Base-by-base conservation (phyloP, 2,797 vertebrate genomes). In the Falco rusticolus region DNA sequence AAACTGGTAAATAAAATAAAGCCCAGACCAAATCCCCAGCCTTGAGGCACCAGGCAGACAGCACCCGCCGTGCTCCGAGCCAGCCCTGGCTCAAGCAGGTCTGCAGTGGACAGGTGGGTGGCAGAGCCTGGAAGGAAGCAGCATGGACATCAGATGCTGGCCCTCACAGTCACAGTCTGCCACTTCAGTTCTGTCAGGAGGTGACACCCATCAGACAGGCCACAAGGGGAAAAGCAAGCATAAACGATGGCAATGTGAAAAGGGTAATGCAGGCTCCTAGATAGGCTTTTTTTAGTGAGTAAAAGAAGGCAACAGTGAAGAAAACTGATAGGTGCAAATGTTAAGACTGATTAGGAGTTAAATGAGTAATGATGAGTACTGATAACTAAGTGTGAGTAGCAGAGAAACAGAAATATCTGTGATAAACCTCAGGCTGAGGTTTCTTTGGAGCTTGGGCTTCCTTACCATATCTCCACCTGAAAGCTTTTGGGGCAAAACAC, bases 151-250 rank as follows among this genome's bases (percentile, higher is more conserved):
- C 22, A 33, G 53, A 14, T n/a, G 28, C 43, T 70, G 5, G 3
- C 15, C 13, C 20, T 57, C 14, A 13, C 1, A 0, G 16, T 57
- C 14, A 13, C 1, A 0, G 31, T 31, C 33, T 69, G 51, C 37
- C 18, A 37, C 64, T 71, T 76, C 22, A 13, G 2, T 70, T 87
- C 57, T 19, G 37, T 59, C 29, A 65, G 59, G 45, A 37, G 64
- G 25, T 71, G 21, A 87, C 39, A 37, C 64, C 64, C 45, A 41
- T 41, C 51, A 53, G 51, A 59, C 15, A 82, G 29, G 18, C 37
- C 26, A 70, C 17, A 39, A 84, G 22, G 31, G 11, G 29, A 26
- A 48, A 90, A 60, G 10, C 5, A 39, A 47, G 15, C 24, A 19
- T 47, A 70, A 57, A 26, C 10, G 9, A 10, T 48, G 47, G 56